Conservation (phyloP, 1,140 invertebrate genomes). For the Philopotamus ludificatus region DNA sequence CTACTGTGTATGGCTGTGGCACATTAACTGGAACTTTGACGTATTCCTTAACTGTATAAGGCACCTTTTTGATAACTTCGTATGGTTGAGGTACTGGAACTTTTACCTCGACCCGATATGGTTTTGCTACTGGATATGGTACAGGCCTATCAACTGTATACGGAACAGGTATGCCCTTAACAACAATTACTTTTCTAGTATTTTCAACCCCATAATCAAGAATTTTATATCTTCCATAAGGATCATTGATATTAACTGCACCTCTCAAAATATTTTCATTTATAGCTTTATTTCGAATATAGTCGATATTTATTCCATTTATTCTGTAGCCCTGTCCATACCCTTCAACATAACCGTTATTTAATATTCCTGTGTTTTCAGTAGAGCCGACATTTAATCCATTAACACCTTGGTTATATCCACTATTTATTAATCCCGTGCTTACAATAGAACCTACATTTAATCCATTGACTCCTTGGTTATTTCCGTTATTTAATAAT, state of each 20-base stretch:
- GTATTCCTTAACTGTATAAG: slow-evolving; percentile 61
- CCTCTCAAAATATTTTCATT: not conserved
- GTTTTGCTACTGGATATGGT: slow-evolving; percentile 63
- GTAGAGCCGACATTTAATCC: slow-evolving; percentile 65
- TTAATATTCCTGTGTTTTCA: slow-evolving; percentile 59
- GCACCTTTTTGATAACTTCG: slow-evolving; percentile 61
- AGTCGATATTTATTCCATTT: slow-evolving; percentile 4
- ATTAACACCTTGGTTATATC: slow-evolving; percentile 60
- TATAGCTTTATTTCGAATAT: no score
- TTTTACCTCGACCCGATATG: slow-evolving; percentile 63
- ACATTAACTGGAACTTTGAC: slow-evolving; percentile 65
- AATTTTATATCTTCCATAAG: slow-evolving; percentile 11
- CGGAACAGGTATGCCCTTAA: slow-evolving; percentile 67
- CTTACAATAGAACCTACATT: no score
- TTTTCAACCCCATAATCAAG: slow-evolving; percentile 10
- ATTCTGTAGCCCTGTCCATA: no score
- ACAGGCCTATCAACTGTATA: slow-evolving; percentile 64
- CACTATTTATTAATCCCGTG: slow-evolving; percentile 60
- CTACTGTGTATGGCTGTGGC: slow-evolving; percentile 59
- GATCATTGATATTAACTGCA: slow-evolving; percentile 4
- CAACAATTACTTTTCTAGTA: slow-evolving; percentile 69
- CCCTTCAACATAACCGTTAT: slow-evolving; percentile 43
- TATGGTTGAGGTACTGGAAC: slow-evolving; percentile 65
- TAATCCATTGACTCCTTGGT: no score
- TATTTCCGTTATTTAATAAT: no score